Evolutionary conservation across 2,113 vertebrate genomes (phyloP), one percentile per base, ranked within the genome.

Genomic region (Xenotilapia caudafasciata): DNA sequence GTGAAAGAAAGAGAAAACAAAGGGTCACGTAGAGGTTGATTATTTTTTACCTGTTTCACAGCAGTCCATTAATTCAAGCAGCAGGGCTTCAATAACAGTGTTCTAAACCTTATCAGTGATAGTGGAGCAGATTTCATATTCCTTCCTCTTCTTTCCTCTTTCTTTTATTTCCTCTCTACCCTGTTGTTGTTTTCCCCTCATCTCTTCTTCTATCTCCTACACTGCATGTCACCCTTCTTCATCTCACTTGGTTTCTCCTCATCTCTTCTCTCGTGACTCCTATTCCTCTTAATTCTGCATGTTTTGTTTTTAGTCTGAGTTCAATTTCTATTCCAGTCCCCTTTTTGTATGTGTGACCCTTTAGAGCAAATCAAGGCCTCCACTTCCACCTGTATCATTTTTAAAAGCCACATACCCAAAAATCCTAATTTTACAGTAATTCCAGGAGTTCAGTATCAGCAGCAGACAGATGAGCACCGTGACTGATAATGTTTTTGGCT

Each of bases 251-350:
- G 33, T 68, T 4, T 68, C 31, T 12, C 19, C 33, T 21, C 33
- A 21, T 14, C 35, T 40, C 62, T 42, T 42, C 11, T 40, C 11
- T 40, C 1, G 1, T 33, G 28, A 0, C 4, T 68, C 19, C 33
- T n/a, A 38, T 38, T 38, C 19, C 11, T 60, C 56, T 13, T 68
- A 68, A 40, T 70, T 70, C 5, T 42, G 35, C 62, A 68, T 21
- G 40, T 21, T 6, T 40, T 31, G 8, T 38, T 68, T 68, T n/a
- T 0, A 68, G 35, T 68, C 40, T 68, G 62, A 2, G 62, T 70
- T 21, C 35, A 70, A 9, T 70, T 70, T 42, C n/a, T 70, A 70
- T 23, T 21, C n/a, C 7, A 40, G 1, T 21, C 0, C 17, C 6
- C 0, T 7, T 35, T 65, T 62, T 60, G 3, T 17, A 31, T 60